phyloP scores from a whole-genome alignment of 2,888 invertebrate species.

The Argynnis bischoffii region DNA sequence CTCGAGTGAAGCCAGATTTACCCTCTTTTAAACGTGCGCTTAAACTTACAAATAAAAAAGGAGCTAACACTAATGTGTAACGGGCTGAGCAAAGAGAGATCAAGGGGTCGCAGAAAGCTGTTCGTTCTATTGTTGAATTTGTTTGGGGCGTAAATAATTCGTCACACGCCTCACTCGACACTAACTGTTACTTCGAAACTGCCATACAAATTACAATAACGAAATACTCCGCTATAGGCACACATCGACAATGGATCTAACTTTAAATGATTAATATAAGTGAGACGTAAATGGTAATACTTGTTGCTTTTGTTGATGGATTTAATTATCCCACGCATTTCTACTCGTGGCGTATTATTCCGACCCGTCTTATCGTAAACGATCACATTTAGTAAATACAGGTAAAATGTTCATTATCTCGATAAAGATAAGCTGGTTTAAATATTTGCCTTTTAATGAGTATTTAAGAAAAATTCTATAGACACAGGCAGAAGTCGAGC shows the following conservation, averaged over 20 bases:
- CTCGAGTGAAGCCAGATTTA: neutral
- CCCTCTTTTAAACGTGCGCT: neutral
- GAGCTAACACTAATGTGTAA: conserved; percentile 6
- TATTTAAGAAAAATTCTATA: conserved; percentile 7
- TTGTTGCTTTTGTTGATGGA: conserved; percentile 49
- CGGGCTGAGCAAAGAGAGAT: conserved; percentile 27
- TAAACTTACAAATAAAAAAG: conserved; percentile 10
- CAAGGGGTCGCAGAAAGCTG: conserved; percentile 54
- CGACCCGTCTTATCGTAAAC: neutral
- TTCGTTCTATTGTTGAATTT: conserved; percentile 64
- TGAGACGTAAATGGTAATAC: conserved; percentile 43
- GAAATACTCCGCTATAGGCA: conserved; percentile 18
- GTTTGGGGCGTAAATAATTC: conserved; percentile 69
- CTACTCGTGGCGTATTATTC: conserved; percentile 28
- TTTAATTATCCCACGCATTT: conserved; percentile 68
- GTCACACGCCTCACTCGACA: conserved; percentile 60
- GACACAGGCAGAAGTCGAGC: conserved; percentile 4
- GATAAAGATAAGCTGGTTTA: conserved; percentile 12
- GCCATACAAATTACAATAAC: conserved; percentile 13
- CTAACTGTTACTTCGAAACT: conserved; percentile 55
- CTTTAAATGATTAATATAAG: conserved; percentile 43
- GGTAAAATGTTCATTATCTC: conserved; percentile 1
- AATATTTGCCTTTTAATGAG: neutral
- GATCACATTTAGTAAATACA: conserved; percentile 6
- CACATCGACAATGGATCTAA: conserved; percentile 30